Percentiles rank a stretch among this genome's conserved stretches.
phyloP scores from a whole-genome alignment of 1,140 invertebrate species.

The Mamestra configurata region DNA sequence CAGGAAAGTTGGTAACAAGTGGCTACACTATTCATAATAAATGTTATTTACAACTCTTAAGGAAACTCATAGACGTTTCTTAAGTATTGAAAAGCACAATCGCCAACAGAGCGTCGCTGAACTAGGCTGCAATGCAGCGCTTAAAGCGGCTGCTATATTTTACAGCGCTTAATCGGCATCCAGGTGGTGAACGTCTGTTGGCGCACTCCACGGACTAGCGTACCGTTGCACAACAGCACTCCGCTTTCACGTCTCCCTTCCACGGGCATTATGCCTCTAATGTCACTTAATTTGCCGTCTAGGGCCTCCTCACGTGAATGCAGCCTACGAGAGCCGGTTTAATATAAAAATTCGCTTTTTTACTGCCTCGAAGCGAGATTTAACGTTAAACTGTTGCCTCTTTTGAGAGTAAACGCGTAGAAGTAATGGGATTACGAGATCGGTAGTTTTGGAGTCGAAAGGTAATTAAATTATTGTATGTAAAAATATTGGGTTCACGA shows the following conservation, averaged over 20 bases:
- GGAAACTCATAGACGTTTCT: constrained; percentile 44
- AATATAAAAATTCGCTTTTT: constrained; percentile 85
- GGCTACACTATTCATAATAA: constrained; percentile 38
- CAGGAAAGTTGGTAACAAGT: constrained; percentile 24
- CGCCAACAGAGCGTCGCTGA: constrained; percentile 46
- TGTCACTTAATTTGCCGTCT: constrained; percentile 87
- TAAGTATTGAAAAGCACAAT: constrained; percentile 50
- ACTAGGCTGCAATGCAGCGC: constrained; percentile 25
- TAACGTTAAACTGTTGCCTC: constrained; percentile 83
- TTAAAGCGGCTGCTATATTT: constrained; percentile 53
- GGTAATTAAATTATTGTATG: constrained; percentile 78
- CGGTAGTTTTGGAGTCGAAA: constrained; percentile 78
- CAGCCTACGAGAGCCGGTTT: constrained; percentile 84
- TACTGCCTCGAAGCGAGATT: constrained; percentile 75
- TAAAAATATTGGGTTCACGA: constrained; percentile 61
- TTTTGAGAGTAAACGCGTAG: constrained; percentile 85
- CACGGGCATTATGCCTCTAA: constrained; percentile 85
- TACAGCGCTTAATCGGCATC: constrained; percentile 48
- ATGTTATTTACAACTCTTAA: constrained; percentile 34
- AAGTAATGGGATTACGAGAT: constrained; percentile 84
- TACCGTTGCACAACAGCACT: constrained; percentile 77
- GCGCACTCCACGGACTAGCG: constrained; percentile 67
- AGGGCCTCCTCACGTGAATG: constrained; percentile 85
- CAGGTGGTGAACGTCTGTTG: constrained; percentile 55
- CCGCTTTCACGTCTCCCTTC: constrained; percentile 82